These are phyloP conservation scores for Empis livida DNA, from an alignment of 2,888 invertebrate species.

Conservation along the genomic window DNA sequence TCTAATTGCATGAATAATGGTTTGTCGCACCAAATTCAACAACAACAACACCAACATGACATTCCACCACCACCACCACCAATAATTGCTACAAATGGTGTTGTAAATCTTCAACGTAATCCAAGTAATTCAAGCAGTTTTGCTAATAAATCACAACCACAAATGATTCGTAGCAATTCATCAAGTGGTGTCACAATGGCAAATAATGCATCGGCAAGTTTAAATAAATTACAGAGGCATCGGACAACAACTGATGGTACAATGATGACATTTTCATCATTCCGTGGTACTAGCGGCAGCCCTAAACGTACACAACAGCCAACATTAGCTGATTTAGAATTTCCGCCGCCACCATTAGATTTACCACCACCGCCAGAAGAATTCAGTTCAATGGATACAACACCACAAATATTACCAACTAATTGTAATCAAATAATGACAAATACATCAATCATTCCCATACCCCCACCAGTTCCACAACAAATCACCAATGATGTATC, in stretches of 20 bases:
- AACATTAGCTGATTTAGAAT: slow-evolving; percentile 68
- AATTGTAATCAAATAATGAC: slow-evolving; percentile 14
- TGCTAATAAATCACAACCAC: slow-evolving; percentile 46
- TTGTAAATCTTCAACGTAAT: slow-evolving; percentile 4
- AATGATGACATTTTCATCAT: slow-evolving; percentile 38
- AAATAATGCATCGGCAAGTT: slow-evolving; percentile 46
- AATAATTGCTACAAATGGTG: not conserved
- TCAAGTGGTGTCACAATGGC: slow-evolving; percentile 66
- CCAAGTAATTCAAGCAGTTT: slow-evolving; percentile 35
- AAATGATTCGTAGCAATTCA: slow-evolving; percentile 83
- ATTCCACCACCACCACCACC: slow-evolving; percentile 15
- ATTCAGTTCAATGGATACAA: slow-evolving; percentile 25
- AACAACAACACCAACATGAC: slow-evolving; percentile 20
- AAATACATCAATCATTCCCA: slow-evolving; percentile 15
- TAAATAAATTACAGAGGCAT: slow-evolving; percentile 42
- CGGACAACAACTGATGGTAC: slow-evolving; percentile 40
- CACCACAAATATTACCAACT: slow-evolving; percentile 17
- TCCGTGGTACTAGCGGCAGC: slow-evolving; percentile 49
- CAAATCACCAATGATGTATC: slow-evolving; percentile 40
- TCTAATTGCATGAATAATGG: not conserved
- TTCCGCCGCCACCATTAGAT: slow-evolving; percentile 74
- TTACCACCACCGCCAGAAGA: slow-evolving; percentile 68
- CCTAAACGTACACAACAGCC: slow-evolving; percentile 61
- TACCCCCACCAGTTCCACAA: slow-evolving; percentile 20
- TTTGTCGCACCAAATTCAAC: slow-evolving; percentile 26